Evolutionary conservation across 2,888 invertebrate species (phyloP).

Genomic region (Lithodes maja): DNA sequence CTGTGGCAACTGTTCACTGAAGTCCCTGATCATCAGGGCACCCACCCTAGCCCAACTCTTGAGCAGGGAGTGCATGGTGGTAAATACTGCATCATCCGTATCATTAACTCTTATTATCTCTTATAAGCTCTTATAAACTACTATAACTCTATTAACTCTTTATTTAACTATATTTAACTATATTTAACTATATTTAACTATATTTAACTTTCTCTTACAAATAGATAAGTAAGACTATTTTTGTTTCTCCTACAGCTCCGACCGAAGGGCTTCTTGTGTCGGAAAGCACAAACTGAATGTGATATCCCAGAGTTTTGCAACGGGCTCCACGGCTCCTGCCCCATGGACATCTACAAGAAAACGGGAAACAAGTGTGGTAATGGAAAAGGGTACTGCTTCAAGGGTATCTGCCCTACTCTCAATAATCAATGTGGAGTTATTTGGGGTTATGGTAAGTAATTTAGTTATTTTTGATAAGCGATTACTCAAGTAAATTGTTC

Average conservation of each 20-base stretch:
- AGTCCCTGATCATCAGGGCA: too few species aligned
- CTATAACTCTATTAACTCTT: too few species aligned
- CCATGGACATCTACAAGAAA: slow-evolving; percentile 90
- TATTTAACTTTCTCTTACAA: too few species aligned
- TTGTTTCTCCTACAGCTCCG: slow-evolving; percentile 79
- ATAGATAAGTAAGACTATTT: neutral
- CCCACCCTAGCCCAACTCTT: too few species aligned
- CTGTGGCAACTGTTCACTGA: too few species aligned
- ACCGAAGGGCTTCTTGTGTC: slow-evolving; percentile 86
- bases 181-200: too few species aligned
- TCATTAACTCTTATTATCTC: too few species aligned
- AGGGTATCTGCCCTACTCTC: slow-evolving; percentile 92
- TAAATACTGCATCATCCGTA: too few species aligned
- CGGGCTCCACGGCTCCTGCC: slow-evolving; percentile 92
- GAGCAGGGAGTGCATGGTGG: too few species aligned
- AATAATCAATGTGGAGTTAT: slow-evolving; percentile 91
- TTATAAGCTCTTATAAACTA: too few species aligned
- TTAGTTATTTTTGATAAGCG: neutral
- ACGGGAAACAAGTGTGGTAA: slow-evolving; percentile 91
- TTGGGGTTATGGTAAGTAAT: slow-evolving; percentile 86
- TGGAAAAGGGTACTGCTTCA: slow-evolving; percentile 89
- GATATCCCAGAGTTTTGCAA: slow-evolving; percentile 96
- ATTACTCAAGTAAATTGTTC: neutral
- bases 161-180: too few species aligned
- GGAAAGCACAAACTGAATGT: slow-evolving; percentile 92